Evolutionary conservation across 1,140 invertebrate species (phyloP).

Genomic region (Mercenaria mercenaria): DNA sequence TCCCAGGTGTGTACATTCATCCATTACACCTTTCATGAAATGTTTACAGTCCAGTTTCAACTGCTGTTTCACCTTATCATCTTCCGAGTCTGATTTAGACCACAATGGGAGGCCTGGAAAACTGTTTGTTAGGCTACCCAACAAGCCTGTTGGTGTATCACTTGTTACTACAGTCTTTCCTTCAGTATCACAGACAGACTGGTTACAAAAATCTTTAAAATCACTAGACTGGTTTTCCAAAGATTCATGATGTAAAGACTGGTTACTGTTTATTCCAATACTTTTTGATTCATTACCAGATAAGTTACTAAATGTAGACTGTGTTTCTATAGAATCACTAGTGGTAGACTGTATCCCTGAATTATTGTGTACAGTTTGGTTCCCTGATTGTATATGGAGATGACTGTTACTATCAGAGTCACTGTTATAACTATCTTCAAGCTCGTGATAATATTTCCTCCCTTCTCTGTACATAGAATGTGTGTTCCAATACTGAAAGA

Average conservation of each 20-base stretch:
- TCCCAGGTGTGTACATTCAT: conserved; percentile 98
- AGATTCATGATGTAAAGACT: neutral
- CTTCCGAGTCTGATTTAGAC: neutral
- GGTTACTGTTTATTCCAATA: neutral
- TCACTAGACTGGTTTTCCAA: conserved; percentile 5
- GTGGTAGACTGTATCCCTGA: neutral
- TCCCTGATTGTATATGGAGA: neutral
- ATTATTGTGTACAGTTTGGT: neutral
- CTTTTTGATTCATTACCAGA: neutral
- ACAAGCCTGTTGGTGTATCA: neutral
- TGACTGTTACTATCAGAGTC: neutral
- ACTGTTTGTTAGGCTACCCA: neutral
- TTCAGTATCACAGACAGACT: conserved; percentile 4
- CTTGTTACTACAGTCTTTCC: neutral
- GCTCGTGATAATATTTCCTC: conserved; percentile 35
- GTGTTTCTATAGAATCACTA: neutral
- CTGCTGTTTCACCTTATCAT: neutral
- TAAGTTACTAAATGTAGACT: neutral
- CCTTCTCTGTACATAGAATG: conserved; percentile 59
- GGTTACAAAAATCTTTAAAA: neutral
- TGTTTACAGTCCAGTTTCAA: conserved; percentile 87
- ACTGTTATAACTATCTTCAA: conserved; percentile 13
- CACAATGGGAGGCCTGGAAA: conserved; percentile 3
- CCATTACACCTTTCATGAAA: conserved; percentile 99
- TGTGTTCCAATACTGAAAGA: conserved; percentile 55